Base-by-base conservation (phyloP, 2,888 invertebrate genomes). In the Brachyptera putata region DNA sequence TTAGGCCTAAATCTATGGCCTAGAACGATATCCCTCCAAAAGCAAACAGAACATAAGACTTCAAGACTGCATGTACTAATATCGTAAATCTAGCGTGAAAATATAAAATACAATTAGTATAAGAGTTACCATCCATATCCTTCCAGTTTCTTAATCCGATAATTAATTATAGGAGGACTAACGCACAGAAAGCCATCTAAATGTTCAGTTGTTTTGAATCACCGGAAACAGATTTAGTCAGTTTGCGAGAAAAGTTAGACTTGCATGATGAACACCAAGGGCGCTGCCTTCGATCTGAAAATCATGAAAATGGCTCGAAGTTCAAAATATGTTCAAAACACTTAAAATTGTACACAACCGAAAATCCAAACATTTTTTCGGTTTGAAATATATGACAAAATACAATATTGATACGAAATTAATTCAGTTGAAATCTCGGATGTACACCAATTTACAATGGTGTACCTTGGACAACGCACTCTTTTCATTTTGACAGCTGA, bases 161-260 rank as follows among this genome's bases (percentile, higher is more conserved):
- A 34, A 21, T 14, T 36, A 34, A 53, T 53, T 36, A 53, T 22
- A 36, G 53, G 16, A 53, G 16, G 36, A 53, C 36, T 36, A 53
- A 53, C 36, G 24, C 36, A 53, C 34, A 30, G 53, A 53, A 30
- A 53, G 36, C 34, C 53, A 53, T 53, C 36, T 34, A 53, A 60
- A 34, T 63, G 59, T 61, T 61, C 60, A 57, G 61, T 60, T 63
- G 63, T 63, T 63, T 63, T 63, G 63, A 63, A 63, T 63, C 63
- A 60, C 61, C 63, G 61, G 61, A 60, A 61, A 30, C 34, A 34
- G 53, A 36, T 36, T 34, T 36, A 30, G 30, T 30, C 30, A 30
- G 7, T 30, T 5, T 11, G 30, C 5, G 30, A 30, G 30, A 30
- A 30, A 30, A 30, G n/a, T n/a, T n/a, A n/a, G 11, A n/a, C n/a